Evolutionary conservation across 35 echinoderm and acorn worm species (phyloP), one percentile per base, ranked within the genome.

Genomic region (Acanthaster planci): DNA sequence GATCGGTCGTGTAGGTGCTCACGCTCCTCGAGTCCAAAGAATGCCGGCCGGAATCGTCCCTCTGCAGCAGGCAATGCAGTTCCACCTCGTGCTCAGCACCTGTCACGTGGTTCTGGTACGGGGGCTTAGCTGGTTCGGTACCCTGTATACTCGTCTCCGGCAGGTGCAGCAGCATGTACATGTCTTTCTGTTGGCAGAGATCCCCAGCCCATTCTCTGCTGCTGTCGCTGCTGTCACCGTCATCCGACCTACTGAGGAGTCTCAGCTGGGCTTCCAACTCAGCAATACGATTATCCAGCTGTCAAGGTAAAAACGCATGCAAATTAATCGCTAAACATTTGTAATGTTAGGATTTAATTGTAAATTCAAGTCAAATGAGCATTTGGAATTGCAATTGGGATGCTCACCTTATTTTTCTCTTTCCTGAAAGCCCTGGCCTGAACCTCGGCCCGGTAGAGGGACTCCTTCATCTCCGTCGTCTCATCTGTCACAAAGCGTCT

Each of bases 211-310:
- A 80, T 59, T 84, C 44, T 39, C 51, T 40, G 7, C 84, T 42
- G 7, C 37, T 52, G 12, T 50, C 64, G 35, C 56, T 59, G 59
- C 84, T 90, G 30, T 60, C 77, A 19, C 80, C 67, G 16, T 86
- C 84, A 23, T 82, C 82, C 38, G 78, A 31, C 57, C 87, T 85
- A 72, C 23, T 72, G 17, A 97, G 72, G 17, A 89, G 39, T 37
- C 81, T 82, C 35, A 97, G 35, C 42, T 85, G 87, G 26, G 84
- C 87, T 84, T 97, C 94, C 55, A 97, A 77, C 39, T 93, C 86
- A 8, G 94, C 94, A 78, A 97, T 97, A 60, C 92, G 92, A 27
- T 86, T 56, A 67, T 97, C 94, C 84, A 97, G 77, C 94, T 97
- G 87, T 56, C 53, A 82, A 77, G 17, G 44, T 51, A 40, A 37